Conservation (phyloP, 2,113 vertebrate genomes). For the Scytalopus superciliaris region DNA sequence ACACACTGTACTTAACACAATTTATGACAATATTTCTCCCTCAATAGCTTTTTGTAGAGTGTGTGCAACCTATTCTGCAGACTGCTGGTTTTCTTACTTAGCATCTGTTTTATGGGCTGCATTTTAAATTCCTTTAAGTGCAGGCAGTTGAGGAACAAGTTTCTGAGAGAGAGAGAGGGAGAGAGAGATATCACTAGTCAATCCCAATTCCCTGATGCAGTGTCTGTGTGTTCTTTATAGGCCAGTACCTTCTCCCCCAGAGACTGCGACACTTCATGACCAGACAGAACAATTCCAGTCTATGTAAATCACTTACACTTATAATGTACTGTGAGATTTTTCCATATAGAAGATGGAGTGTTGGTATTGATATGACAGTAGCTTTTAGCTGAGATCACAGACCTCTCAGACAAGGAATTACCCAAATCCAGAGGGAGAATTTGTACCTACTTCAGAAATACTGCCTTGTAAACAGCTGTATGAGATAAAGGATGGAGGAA, state of each 20-base stretch:
- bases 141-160: slow-evolving; percentile 45
- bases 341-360: neutral
- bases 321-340: neutral
- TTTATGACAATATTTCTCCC: slow-evolving; percentile 56
- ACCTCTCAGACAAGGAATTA: neutral
- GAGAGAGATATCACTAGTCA: neutral
- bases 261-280: slow-evolving; percentile 4
- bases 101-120: slow-evolving; percentile 46
- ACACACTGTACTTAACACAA: slow-evolving; percentile 12
- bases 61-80: slow-evolving; percentile 51
- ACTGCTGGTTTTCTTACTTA: slow-evolving; percentile 50
- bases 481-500: neutral
- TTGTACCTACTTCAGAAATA: neutral
- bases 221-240: neutral
- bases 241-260: neutral
- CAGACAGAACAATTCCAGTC: neutral
- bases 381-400: slow-evolving; percentile 8
- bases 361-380: neutral
- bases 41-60: slow-evolving; percentile 40
- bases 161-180: neutral
- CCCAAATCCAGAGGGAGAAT: neutral
- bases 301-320: neutral
- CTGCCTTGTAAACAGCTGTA: neutral
- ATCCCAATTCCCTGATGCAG: slow-evolving; percentile 33
- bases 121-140: slow-evolving; percentile 63